Conservation (phyloP, 2,888 invertebrate species). For the Scaptodrosophila latifasciaeformis region DNA sequence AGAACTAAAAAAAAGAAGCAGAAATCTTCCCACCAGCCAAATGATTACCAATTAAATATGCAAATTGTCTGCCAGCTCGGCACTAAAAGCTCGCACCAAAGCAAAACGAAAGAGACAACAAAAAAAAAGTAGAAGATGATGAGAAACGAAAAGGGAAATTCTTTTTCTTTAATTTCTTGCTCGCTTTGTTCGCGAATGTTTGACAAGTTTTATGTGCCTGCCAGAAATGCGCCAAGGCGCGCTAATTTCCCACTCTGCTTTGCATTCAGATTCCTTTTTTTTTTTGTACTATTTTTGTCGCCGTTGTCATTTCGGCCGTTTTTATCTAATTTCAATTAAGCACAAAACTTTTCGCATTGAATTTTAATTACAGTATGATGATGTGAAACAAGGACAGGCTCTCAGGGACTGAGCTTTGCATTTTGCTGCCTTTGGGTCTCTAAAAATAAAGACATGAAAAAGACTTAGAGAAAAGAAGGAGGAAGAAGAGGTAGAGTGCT, state of each 20-base stretch:
- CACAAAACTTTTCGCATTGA: constrained; percentile 37
- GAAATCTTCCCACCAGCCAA: constrained; percentile 17
- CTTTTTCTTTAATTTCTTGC: no score
- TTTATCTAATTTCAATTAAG: constrained; percentile 35
- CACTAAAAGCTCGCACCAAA: constrained; percentile 12
- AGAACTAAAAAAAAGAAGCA: no score
- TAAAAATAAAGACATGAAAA: no score
- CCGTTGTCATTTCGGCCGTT: constrained; percentile 13
- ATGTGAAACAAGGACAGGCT: neutral
- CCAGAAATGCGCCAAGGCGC: neutral
- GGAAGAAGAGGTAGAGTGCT: no score
- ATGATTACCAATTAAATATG: constrained; percentile 38
- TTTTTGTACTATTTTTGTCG: neutral
- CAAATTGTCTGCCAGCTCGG: constrained; percentile 20
- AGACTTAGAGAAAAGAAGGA: no score
- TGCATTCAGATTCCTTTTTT: neutral
- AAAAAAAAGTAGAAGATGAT: constrained; percentile 1
- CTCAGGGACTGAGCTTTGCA: neutral
- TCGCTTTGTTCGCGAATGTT: neutral
- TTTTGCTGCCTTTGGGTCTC: neutral
- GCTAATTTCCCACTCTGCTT: neutral
- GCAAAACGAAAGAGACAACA: constrained; percentile 3
- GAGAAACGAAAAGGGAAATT: neutral
- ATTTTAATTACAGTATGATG: constrained; percentile 29
- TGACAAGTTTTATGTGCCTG: constrained; percentile 2